Evolutionary conservation across 2,797 vertebrate genomes (phyloP), one percentile per base, ranked within the genome.

Genomic region (Rhabdomys pumilio): DNA sequence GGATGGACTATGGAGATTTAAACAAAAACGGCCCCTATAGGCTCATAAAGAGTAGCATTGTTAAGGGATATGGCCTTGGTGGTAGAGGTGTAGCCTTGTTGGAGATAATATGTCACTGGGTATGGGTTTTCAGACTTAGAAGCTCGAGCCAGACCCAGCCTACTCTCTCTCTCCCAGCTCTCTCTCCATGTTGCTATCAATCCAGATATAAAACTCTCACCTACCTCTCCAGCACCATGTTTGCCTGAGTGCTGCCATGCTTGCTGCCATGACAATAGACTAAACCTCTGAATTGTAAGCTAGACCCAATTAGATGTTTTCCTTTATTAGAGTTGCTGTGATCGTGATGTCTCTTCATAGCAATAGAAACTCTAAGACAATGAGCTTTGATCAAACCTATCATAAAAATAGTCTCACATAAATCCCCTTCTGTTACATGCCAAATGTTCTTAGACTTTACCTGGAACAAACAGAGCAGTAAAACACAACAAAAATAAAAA

Each of bases 301-400:
- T 38, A 41, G n/a, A 14, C 55, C 22, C 80, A 61, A 59, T 15
- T 26, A 61, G 41, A 41, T 26, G 3, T 82, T 61, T 59, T 4
- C 7, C 80, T 61, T 82, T 61, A 9, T 61, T 41, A 41, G n/a
- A 10, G n/a, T 59, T 41, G n/a, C 6, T 15, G 34, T 61, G 38
- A 57, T 63, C 57, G 31, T 19, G 2, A 14, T 63, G 26, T 63
- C 24, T 44, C 38, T 61, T 83, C 15, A 17, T 26, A 83, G 38
- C 24, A 29, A 44, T 29, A 83, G 57, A 83, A 83, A 63, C 8
- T 4, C 38, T 61, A 61, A 63, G 26, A 44, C 14, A 41, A 11
- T 61, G 14, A 6, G 93, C 98, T 98, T 98, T 91, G 97, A 91
- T 90, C 97, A 67, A 11, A 41, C 53, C 38, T 26, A 90, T 34